Base-by-base conservation (phyloP, 2,888 invertebrate species). In the Heliconius sara region DNA sequence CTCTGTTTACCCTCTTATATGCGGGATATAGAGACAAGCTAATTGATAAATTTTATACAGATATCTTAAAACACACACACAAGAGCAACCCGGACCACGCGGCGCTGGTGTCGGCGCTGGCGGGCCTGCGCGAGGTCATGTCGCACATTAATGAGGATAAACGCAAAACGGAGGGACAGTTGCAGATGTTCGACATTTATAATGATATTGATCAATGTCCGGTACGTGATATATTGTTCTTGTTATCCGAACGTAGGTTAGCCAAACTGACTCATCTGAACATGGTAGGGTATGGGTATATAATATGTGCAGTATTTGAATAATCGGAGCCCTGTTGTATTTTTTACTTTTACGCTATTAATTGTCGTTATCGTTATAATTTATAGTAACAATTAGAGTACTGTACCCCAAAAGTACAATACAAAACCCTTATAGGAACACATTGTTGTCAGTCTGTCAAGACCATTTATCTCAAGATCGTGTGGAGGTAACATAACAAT, bases 131-230 rank as follows among this genome's bases (percentile, higher is more conserved):
- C 89, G 98, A 98, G 95, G 99, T 99, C 67, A 98, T 99, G 97
- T 98, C 98, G 86, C 98, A 98, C 91, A 99, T 99, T 86, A 99
- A 99, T 93, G 99, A 99, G 95, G 99, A 99, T 93, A 99, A 99
- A 92, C 96, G 99, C 87, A 98, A 98, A 95, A 99, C 99, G 0
- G 99, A 99, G 94, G 98, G 98, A 22, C 98, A 99, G 92, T 96
- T 99, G 90, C 98, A 98, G 85, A 98, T 99, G 96, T 99, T 99
- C 94, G 98, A 99, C 94, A 98, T 99, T 84, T 98, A 99, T 93
- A 99, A 99, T 91, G 99, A 99, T 90, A 99, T 99, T 88, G 99
- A 99, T 90, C 98, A 98, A 91, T 99, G 99, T 92, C 99, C 99
- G 84, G 98, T 98, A 91, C 95, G 68, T n/a, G 6, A 60, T 57